These are phyloP conservation scores for Burhinus bistriatus DNA, from an alignment of 2,113 vertebrate genomes.

Conservation along the genomic window DNA sequence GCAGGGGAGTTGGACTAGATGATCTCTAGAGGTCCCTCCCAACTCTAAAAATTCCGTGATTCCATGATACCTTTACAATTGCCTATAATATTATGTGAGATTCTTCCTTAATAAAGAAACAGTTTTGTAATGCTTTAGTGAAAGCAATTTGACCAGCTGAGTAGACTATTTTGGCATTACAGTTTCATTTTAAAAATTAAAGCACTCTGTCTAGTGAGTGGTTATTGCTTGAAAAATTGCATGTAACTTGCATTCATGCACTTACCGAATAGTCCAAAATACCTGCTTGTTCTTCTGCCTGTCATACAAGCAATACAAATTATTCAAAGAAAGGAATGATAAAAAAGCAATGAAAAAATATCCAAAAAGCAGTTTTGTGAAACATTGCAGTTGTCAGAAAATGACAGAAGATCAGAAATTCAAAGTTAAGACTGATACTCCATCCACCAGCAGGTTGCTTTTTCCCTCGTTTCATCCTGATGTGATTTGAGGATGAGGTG, in stretches of 20 bases:
- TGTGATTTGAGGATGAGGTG: background rate
- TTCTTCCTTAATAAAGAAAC: background rate
- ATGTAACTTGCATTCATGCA: background rate
- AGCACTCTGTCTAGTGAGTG: background rate
- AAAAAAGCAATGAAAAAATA: background rate
- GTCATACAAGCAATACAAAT: background rate
- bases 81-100: background rate
- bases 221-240: background rate
- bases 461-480: background rate
- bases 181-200: background rate
- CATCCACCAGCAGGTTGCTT: background rate
- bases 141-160: background rate
- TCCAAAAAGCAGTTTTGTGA: background rate
- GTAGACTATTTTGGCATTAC: background rate
- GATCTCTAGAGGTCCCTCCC: no score
- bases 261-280: background rate
- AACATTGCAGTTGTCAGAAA: background rate
- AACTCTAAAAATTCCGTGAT: no score
- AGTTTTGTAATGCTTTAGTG: background rate
- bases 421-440: background rate
- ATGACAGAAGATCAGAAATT: background rate
- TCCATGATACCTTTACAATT: background rate
- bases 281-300: background rate
- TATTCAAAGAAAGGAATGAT: background rate
- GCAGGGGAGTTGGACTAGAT: no score